phyloP scores from a whole-genome alignment of 2,888 invertebrate genomes.

The Scaptomyza cyrtandrae region DNA sequence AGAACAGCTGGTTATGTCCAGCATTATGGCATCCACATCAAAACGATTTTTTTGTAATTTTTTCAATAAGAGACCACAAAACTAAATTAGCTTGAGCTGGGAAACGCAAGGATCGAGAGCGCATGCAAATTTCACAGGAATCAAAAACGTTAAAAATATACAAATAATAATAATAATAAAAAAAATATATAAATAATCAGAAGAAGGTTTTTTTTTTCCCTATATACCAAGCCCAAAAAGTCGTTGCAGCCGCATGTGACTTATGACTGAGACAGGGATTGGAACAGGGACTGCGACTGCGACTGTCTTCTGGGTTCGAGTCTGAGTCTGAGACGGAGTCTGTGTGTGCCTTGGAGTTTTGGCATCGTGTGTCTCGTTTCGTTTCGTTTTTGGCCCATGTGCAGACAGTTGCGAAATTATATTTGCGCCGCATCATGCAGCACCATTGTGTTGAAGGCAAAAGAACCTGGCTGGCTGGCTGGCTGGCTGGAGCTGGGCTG shows the following conservation, averaged over 20 bases:
- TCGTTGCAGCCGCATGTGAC: slow-evolving; percentile 76
- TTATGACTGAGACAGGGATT: slow-evolving; percentile 62
- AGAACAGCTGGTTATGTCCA: slow-evolving; percentile 41
- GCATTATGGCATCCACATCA: slow-evolving; percentile 24
- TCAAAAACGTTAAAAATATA: slow-evolving; percentile 63
- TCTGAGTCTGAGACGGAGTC: slow-evolving; percentile 25
- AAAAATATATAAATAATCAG: slow-evolving; percentile 35
- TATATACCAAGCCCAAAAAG: slow-evolving; percentile 61
- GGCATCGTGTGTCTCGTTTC: slow-evolving; percentile 64
- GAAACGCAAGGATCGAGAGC: slow-evolving; percentile 31
- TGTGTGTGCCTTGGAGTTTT: slow-evolving; percentile 1
- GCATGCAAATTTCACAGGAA: slow-evolving; percentile 76
- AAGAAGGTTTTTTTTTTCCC: slow-evolving; percentile 31
- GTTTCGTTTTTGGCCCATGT: slow-evolving; percentile 70
- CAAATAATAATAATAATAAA: slow-evolving; percentile 60
- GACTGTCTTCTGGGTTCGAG: slow-evolving; percentile 5
- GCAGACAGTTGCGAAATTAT: slow-evolving; percentile 84
- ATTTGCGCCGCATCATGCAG: slow-evolving; percentile 76
- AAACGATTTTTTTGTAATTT: slow-evolving; percentile 62
- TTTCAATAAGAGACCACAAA: slow-evolving; percentile 71
- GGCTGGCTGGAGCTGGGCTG: too few relatives aligned
- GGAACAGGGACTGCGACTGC: slow-evolving; percentile 24
- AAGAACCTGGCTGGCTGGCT: slow-evolving; percentile 26
- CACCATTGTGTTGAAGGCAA: slow-evolving; percentile 62
- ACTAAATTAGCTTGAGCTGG: slow-evolving; percentile 72